These are phyloP conservation scores for Agrotis segetum DNA, from an alignment of 2,888 invertebrate species.

Conservation along the genomic window DNA sequence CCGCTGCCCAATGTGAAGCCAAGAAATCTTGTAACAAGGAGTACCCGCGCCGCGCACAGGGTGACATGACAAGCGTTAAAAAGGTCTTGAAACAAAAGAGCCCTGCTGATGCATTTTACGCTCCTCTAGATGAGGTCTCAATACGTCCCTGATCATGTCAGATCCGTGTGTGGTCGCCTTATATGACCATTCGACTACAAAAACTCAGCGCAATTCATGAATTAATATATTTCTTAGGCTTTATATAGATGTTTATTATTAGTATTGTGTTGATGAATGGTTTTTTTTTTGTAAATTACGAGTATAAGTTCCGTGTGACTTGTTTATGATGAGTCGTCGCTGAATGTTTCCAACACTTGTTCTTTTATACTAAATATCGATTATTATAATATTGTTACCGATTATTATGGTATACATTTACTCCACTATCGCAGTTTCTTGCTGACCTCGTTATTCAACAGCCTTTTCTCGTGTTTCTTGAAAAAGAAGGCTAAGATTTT, in stretches of 20 bases:
- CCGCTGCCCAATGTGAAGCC: too few relatives aligned
- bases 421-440: slow-evolving; percentile 48
- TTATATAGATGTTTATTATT: slow-evolving; percentile 67
- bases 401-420: slow-evolving; percentile 29
- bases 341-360: slow-evolving; percentile 22
- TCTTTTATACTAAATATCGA: not conserved
- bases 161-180: slow-evolving; percentile 75
- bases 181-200: slow-evolving; percentile 69
- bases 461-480: slow-evolving; percentile 47
- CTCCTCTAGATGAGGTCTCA: too few relatives aligned
- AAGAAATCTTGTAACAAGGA: too few relatives aligned
- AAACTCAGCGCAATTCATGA: slow-evolving; percentile 61
- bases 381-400: not conserved
- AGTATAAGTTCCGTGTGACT: slow-evolving; percentile 48
- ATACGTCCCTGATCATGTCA: too few relatives aligned
- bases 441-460: slow-evolving; percentile 54
- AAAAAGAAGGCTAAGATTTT: slow-evolving; percentile 44
- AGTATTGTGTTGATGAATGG: slow-evolving; percentile 60
- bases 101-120: too few relatives aligned
- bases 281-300: slow-evolving; percentile 61
- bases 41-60: too few relatives aligned
- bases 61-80: too few relatives aligned
- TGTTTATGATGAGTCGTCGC: slow-evolving; percentile 42
- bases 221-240: slow-evolving; percentile 68
- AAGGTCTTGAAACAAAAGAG: too few relatives aligned